Evolutionary conservation across 2,797 vertebrate genomes (phyloP).

Genomic region (Pteropus rufus): DNA sequence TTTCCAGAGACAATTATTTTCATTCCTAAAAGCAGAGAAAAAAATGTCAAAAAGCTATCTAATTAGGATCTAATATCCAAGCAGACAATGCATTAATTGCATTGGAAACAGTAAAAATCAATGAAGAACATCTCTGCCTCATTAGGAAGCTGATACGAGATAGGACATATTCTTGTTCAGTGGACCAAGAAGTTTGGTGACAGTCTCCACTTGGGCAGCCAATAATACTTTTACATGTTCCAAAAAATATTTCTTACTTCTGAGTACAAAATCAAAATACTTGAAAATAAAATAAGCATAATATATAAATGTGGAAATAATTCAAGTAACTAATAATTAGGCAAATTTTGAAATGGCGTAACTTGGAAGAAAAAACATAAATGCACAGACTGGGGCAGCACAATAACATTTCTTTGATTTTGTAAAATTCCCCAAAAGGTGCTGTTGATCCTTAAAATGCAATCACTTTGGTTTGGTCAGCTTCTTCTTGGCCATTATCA

Average conservation of each 20-base stretch:
- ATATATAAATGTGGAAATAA: not conserved
- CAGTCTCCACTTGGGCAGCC: not conserved
- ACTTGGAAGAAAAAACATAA: not conserved
- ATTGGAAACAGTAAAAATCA: not conserved
- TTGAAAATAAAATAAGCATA: constrained; percentile 35
- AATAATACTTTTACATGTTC: not conserved
- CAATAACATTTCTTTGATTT: not conserved
- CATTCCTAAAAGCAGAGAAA: not conserved
- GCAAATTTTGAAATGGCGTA: not conserved
- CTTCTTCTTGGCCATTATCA: not conserved
- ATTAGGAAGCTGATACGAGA: not conserved
- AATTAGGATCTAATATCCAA: not conserved
- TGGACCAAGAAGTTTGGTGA: not conserved
- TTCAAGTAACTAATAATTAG: constrained; percentile 35
- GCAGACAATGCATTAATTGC: not conserved
- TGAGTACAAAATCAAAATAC: not conserved
- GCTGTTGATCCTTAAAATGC: not conserved
- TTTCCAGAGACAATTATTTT: constrained; percentile 25
- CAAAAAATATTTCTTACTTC: constrained; percentile 30
- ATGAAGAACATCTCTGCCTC: not conserved
- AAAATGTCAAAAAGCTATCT: not conserved
- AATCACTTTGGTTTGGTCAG: not conserved
- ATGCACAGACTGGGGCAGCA: not conserved
- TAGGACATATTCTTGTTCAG: not conserved
- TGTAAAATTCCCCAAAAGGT: not conserved